Evolutionary conservation across 1,140 invertebrate species (phyloP), one percentile per base, ranked within the genome.

Genomic region (Plectrocnemia conspersa): DNA sequence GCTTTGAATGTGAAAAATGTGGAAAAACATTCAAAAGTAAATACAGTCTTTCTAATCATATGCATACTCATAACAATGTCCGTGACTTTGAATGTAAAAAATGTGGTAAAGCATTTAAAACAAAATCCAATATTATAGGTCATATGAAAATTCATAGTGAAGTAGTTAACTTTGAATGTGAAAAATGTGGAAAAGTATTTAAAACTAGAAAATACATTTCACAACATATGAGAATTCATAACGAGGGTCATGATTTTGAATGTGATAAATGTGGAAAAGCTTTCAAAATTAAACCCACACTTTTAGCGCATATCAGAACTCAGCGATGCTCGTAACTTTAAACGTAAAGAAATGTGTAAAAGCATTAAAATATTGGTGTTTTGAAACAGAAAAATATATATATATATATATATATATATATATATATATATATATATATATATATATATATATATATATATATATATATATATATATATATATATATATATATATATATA

Each of bases 271-370:
- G n/a, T 42, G 4, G 40, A 18, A 18, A 42, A 42, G 23, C 19
- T 13, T 16, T 7, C 3, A 21, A 42, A 42, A 21, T 36, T 18
- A 19, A 29, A 15, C 6, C 11, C 27, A 49, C 3, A 21, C 18
- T 29, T 36, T 47, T 19, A 46, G 24, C 32, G 18, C 41, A 15
- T 29, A 32, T 18, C 18, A 38, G 10, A 11, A 24, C 27, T 21
- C 19, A 27, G 35, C 21, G 35, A 25, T 46, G 33, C 45, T 24
- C 13, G 44, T 18, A 32, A 52, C 55, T 59, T 41, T 59, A 59
- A 54, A 13, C 54, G 55, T 52, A 59, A 38, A 45, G 18, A 50
- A 59, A 44, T 41, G 16, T 36, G n/a, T 32, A 13, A 29, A 9
- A 44, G 22, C 4, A 9, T 18, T 11, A 3, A 5, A 6, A 45